A percentile compares a stretch with the other conserved stretches of the same genome.
phyloP scores from a whole-genome alignment of 1,140 invertebrate species.

The Orchestia grillus region DNA sequence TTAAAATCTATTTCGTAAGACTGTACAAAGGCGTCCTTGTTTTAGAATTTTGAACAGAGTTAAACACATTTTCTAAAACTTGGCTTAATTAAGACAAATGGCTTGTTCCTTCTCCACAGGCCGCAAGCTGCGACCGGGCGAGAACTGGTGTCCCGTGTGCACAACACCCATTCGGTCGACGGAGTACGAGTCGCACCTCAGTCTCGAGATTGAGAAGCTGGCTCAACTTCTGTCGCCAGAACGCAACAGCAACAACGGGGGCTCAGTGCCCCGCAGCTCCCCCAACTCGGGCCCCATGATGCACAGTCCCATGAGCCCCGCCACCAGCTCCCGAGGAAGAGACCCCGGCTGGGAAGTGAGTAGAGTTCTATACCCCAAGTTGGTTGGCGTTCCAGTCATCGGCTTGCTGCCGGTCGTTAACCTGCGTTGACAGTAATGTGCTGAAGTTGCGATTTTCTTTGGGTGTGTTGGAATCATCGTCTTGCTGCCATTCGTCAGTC shows the following conservation, averaged over 20 bases:
- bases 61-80: not conserved
- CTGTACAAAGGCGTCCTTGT: too few relatives aligned
- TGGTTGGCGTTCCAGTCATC: too few relatives aligned
- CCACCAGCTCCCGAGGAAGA: not conserved
- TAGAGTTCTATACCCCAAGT: not conserved
- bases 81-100: not conserved
- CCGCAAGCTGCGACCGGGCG: constrained; percentile 53
- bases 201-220: constrained; percentile 55
- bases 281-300: constrained; percentile 21
- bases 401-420: not conserved
- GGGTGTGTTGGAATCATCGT: not conserved
- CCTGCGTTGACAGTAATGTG: too few relatives aligned
- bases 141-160: constrained; percentile 58
- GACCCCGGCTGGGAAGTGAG: constrained; percentile 57
- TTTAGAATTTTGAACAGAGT: not conserved
- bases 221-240: constrained; percentile 27
- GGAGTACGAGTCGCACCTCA: constrained; percentile 51
- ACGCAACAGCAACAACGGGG: not conserved
- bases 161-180: not conserved
- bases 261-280: constrained; percentile 6
- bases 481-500: not conserved
- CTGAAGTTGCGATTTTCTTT: too few relatives aligned
- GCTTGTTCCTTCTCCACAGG: not conserved
- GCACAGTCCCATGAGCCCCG: constrained; percentile 37
- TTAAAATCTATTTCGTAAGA: too few relatives aligned